Conservation (phyloP, 37 sponge, comb jelly and placozoan species). For the Chondrilla cf. caribensis region DNA sequence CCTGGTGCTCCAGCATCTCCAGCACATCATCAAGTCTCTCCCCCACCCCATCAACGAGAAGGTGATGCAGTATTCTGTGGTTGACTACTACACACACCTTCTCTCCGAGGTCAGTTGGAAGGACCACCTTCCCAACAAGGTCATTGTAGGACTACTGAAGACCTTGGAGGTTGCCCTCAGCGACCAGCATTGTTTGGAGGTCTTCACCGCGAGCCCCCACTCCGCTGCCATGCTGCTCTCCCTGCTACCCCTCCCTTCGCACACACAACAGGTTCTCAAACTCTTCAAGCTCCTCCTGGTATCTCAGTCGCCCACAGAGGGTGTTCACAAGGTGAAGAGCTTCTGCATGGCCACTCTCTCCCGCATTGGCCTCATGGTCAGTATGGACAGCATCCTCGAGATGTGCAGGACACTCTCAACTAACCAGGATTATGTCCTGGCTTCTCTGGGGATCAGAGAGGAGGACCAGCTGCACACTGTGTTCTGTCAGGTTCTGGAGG, state of each 20-base stretch:
- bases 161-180: not conserved
- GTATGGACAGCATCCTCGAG: not conserved
- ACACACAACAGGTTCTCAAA: not conserved
- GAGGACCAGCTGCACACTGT: not conserved
- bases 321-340: not conserved
- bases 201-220: not conserved
- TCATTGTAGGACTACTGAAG: not conserved
- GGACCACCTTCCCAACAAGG: not conserved
- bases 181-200: not conserved
- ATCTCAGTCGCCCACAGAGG: not conserved
- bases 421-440: not conserved
- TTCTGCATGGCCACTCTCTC: not conserved
- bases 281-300: constrained; percentile 3
- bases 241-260: not conserved
- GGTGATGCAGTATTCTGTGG: not conserved
- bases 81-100: not conserved
- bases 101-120: not conserved
- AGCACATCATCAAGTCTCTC: not conserved
- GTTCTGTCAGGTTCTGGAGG: not conserved
- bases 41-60: not conserved
- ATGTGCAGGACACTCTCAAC: not conserved
- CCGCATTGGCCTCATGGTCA: not conserved
- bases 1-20: not conserved
- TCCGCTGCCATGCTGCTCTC: not conserved
- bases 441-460: not conserved